Percentiles rank a stretch among this genome's conserved stretches.
phyloP scores from a whole-genome alignment of 2,888 invertebrate species.

The Yponomeuta plumbellus region DNA sequence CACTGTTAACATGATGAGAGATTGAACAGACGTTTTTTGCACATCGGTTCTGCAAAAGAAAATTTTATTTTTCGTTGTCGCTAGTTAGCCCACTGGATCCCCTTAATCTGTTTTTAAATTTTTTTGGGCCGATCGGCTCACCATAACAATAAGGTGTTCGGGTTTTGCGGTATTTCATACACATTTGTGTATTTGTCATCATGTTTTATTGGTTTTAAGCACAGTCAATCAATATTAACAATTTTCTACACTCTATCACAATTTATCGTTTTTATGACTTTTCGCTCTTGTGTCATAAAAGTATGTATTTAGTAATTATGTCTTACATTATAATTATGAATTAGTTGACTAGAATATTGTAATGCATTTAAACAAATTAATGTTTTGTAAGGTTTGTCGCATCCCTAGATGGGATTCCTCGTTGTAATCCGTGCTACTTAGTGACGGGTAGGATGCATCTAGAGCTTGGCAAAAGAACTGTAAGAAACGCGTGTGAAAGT shows the following conservation, averaged over 20 bases:
- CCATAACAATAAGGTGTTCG: no score
- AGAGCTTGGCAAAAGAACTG: neutral
- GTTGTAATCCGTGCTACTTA: conserved; percentile 3
- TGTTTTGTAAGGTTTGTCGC: conserved; percentile 6
- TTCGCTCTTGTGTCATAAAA: conserved; percentile 23
- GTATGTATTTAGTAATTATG: conserved; percentile 5
- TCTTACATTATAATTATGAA: conserved; percentile 5
- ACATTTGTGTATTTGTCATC: conserved; percentile 14
- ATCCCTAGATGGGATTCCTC: neutral
- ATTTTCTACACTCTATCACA: conserved; percentile 75
- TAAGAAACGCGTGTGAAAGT: no score
- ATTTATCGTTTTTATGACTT: conserved; percentile 31
- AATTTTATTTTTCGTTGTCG: no score
- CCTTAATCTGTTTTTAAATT: no score
- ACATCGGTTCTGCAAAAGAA: no score
- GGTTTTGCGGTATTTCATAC: neutral
- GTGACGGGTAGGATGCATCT: neutral
- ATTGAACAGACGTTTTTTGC: no score
- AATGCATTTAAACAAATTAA: conserved; percentile 15
- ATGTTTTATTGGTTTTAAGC: conserved; percentile 67
- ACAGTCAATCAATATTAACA: conserved; percentile 37
- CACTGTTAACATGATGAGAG: no score
- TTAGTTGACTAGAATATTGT: conserved; percentile 14
- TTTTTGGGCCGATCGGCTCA: no score
- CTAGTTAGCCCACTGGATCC: no score